These are phyloP conservation scores for Microdon myrmicae DNA, from an alignment of 2,888 invertebrate genomes.

Conservation along the genomic window DNA sequence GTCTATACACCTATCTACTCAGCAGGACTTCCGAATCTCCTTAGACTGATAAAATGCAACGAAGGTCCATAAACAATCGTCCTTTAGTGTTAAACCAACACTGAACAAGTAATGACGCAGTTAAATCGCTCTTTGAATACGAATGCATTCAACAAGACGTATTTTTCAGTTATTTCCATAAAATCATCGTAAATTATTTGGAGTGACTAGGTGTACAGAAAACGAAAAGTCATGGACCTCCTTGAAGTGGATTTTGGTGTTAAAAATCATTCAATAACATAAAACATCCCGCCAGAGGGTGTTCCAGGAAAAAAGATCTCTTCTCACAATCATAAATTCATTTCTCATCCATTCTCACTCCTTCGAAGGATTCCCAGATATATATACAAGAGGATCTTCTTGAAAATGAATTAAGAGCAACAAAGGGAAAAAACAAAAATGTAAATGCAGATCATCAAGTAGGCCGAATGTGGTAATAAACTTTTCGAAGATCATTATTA, in stretches of 20 bases:
- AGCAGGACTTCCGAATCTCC: too few species aligned
- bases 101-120: too few species aligned
- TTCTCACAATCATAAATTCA: slow-evolving; percentile 44
- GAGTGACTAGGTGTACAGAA: slow-evolving; percentile 18
- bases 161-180: slow-evolving; percentile 28
- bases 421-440: slow-evolving; percentile 18
- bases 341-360: slow-evolving; percentile 5
- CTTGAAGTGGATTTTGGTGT: slow-evolving; percentile 43
- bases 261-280: slow-evolving; percentile 11
- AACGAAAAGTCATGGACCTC: slow-evolving; percentile 11
- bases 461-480: slow-evolving; percentile 49
- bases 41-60: too few species aligned
- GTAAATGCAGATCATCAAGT: slow-evolving; percentile 52
- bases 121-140: too few species aligned
- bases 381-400: slow-evolving; percentile 1
- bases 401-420: slow-evolving; percentile 2
- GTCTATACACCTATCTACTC: too few species aligned
- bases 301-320: slow-evolving; percentile 15
- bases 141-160: background rate
- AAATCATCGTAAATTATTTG: slow-evolving; percentile 48
- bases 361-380: slow-evolving; percentile 31
- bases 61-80: too few species aligned
- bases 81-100: too few species aligned
- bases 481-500: slow-evolving; percentile 50
- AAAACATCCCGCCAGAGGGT: slow-evolving; percentile 14